Percentiles rank a stretch among this genome's conserved stretches.
Conservation (phyloP, 2,797 vertebrate genomes). For the Hylomyscus alleni region DNA sequence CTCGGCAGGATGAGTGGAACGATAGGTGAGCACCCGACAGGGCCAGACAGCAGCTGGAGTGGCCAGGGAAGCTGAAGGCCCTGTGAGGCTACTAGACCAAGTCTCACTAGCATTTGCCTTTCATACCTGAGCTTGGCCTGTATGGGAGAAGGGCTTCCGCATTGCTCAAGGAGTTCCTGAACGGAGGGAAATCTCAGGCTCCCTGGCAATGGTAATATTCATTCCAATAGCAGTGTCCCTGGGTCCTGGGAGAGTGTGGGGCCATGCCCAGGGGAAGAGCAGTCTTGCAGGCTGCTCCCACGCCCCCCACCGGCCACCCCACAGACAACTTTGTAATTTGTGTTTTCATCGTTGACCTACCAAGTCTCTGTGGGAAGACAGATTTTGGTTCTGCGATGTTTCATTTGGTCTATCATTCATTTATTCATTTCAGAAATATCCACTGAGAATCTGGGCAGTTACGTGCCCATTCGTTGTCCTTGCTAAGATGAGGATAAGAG, state of each 20-base stretch:
- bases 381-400: constrained; percentile 72
- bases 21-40: neutral
- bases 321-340: constrained; percentile 79
- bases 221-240: constrained; percentile 62
- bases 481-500: neutral
- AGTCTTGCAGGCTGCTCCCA: constrained; percentile 61
- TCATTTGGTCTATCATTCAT: constrained; percentile 55
- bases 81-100: neutral
- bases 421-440: neutral
- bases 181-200: constrained; percentile 61
- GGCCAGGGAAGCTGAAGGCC: neutral
- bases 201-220: constrained; percentile 65
- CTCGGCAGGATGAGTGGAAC: neutral
- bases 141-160: constrained; percentile 23
- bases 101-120: neutral
- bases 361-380: constrained; percentile 73
- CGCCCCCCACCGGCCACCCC: neutral
- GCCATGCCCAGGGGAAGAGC: constrained; percentile 76
- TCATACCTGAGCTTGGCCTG: neutral
- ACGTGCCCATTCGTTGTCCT: neutral
- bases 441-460: neutral
- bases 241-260: constrained; percentile 64
- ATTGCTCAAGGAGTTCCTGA: constrained; percentile 37
- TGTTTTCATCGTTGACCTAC: constrained; percentile 79
- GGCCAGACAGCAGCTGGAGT: neutral